Percentiles rank a stretch among this genome's conserved stretches.
Conservation (phyloP, 1,140 invertebrate species). For the Magallana gigas region DNA sequence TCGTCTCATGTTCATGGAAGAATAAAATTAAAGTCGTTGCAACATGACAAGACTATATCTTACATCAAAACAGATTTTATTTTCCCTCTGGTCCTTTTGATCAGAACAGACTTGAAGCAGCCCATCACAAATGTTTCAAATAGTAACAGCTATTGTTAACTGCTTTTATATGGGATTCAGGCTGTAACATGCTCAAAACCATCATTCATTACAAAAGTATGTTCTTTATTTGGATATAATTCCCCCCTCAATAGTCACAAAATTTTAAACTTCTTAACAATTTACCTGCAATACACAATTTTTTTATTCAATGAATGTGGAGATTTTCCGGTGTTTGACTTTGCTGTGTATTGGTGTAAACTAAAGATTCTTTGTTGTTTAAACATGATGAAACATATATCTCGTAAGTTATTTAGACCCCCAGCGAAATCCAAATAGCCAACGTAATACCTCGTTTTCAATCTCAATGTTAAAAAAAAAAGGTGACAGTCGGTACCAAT, state of each 20-base stretch:
- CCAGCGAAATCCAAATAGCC: not conserved
- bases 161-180: not conserved
- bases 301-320: not conserved
- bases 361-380: conserved; percentile 1
- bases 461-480: not conserved
- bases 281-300: conserved; percentile 26
- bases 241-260: conserved; percentile 11
- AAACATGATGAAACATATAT: conserved; percentile 21
- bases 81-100: conserved; percentile 9
- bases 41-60: conserved; percentile 12
- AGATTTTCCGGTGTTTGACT: conserved; percentile 26
- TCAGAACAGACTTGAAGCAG: conserved; percentile 2
- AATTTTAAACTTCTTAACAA: conserved; percentile 12
- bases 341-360: conserved; percentile 8
- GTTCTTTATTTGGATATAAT: not conserved
- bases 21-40: not conserved
- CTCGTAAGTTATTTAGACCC: not conserved
- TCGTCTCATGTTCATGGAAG: not conserved
- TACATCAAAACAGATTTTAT: not conserved
- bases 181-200: conserved; percentile 9
- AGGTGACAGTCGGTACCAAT: not conserved
- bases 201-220: not conserved
- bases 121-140: not conserved
- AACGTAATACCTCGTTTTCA: too few species aligned
- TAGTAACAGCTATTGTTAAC: not conserved